Evolutionary conservation across 2,797 vertebrate genomes (phyloP).

Genomic region (Bothrops alternatus): DNA sequence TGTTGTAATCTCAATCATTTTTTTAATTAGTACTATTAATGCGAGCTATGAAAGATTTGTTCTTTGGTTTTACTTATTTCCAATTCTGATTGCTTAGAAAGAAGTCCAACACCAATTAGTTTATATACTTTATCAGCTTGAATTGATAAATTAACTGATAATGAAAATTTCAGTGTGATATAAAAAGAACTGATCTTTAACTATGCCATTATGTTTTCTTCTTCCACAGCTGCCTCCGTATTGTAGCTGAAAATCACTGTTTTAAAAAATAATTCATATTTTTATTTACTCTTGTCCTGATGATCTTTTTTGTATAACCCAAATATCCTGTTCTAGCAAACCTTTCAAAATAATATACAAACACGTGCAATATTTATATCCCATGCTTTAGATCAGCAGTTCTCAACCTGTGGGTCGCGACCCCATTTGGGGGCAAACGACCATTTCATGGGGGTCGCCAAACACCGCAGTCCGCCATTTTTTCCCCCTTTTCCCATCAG

Average conservation of each 20-base stretch:
- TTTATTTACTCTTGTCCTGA: conserved; percentile 54
- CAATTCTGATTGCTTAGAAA: neutral
- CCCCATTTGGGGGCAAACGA: no score
- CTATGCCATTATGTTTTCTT: conserved; percentile 29
- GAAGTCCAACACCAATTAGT: neutral
- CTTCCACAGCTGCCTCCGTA: conserved; percentile 33
- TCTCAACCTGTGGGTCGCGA: no score
- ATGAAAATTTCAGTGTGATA: neutral
- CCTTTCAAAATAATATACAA: neutral
- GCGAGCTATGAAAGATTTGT: neutral
- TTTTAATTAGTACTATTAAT: neutral
- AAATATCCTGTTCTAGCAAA: neutral
- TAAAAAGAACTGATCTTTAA: neutral
- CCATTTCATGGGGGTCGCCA: no score
- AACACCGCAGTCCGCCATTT: no score
- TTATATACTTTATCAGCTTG: neutral
- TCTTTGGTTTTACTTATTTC: neutral
- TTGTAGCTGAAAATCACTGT: conserved; percentile 16
- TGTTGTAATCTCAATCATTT: neutral
- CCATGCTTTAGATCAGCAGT: conserved; percentile 11
- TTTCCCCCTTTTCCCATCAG: no score
- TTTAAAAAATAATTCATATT: conserved; percentile 54
- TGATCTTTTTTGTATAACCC: conserved; percentile 37
- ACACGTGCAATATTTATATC: conserved; percentile 33
- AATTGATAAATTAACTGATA: neutral